Percentiles rank a stretch among this genome's conserved stretches.
These are phyloP conservation scores for Smittia sp. DNA, from an alignment of 2,888 invertebrate genomes.

Conservation along the genomic window DNA sequence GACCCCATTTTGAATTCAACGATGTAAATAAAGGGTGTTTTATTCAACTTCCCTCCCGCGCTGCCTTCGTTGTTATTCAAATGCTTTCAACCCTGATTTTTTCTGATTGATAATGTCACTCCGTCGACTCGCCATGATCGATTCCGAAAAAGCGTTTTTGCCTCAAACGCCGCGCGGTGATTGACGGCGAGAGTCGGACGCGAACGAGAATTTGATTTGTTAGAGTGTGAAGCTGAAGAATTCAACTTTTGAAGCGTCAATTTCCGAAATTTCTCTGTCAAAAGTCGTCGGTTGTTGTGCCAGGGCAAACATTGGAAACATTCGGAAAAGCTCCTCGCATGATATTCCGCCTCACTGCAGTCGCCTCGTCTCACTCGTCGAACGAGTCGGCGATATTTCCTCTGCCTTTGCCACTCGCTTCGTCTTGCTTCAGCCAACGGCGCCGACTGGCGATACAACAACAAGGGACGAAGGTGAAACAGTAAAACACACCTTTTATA, in stretches of 20 bases:
- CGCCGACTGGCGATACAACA: neutral
- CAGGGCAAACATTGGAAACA: too few relatives aligned
- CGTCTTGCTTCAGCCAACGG: neutral
- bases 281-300: too few relatives aligned
- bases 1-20: slow-evolving; percentile 39
- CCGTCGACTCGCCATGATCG: neutral
- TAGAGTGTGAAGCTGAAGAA: too few relatives aligned
- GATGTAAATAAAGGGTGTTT: slow-evolving; percentile 40
- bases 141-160: neutral
- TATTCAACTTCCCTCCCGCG: neutral
- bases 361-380: neutral
- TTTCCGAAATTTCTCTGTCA: too few relatives aligned
- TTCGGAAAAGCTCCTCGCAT: neutral
- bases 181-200: neutral
- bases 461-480: neutral
- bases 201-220: too few relatives aligned
- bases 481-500: slow-evolving; percentile 29
- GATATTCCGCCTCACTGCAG: neutral
- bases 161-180: neutral
- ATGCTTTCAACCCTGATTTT: neutral
- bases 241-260: too few relatives aligned
- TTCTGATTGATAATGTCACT: slow-evolving; percentile 5
- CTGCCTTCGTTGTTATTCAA: slow-evolving; percentile 18
- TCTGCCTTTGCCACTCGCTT: neutral
- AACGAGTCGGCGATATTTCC: neutral